Base-by-base conservation (phyloP, 2,888 invertebrate genomes). In the Tortricodes alternella region DNA sequence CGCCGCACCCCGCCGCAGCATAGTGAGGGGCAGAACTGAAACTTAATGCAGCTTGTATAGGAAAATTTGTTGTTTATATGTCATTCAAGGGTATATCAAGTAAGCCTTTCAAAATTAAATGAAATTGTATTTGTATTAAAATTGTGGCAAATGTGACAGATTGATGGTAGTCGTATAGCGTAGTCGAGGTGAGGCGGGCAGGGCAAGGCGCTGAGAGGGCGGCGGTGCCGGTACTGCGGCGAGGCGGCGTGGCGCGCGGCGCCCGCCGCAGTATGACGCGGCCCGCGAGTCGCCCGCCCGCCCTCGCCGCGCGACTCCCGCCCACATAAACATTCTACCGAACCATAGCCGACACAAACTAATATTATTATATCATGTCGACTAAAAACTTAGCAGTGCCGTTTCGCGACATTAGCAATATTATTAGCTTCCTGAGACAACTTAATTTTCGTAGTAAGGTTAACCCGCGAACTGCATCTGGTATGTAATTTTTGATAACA, bases 221-320 rank as follows among this genome's bases (percentile, higher is more conserved):
- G 34, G 43, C 29, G 44, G 37, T 37, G 53, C 52, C 21, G 39
- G 37, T n/a, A 43, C 35, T 35, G 44, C 44, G 43, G 51, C 21
- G 50, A 21, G 37, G 53, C 60, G 65, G 66, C 68, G 68, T 62
- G 64, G 73, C 76, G 46, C 70, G 72, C 55, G 73, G 76, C 37
- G 72, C 72, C 64, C 69, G 73, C 88, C 85, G 89, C 89, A 88
- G 87, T 88, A 78, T 83, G 85, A 84, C 86, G 86, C 82, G 82
- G 80, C 78, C 74, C 72, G 78, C 80, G 80, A 74, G 68, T 67
- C 80, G 80, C 80, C 78, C 77, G 80, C 79, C 79, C 80, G 78
- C 74, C 73, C 74, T 39, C 56, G 38, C 49, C 62, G 53, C 60
- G 58, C 57, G 41, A 15, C 57, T 41, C 62, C 67, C 70, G 70